phyloP scores from a whole-genome alignment of 2,797 vertebrate genomes.

The Miichthys miiuy region DNA sequence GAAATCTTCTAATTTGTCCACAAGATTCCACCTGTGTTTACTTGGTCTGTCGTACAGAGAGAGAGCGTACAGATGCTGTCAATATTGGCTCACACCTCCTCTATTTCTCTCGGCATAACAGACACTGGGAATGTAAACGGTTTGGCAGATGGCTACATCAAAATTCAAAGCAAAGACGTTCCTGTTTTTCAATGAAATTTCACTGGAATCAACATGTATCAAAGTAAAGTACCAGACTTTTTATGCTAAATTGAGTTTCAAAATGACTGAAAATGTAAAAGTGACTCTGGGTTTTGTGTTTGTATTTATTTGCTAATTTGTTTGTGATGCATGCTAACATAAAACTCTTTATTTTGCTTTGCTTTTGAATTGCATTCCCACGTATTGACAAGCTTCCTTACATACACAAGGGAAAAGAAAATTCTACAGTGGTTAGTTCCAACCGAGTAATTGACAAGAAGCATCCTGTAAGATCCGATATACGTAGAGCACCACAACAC shows the following conservation, averaged over 20 bases:
- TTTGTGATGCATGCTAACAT: slow-evolving; percentile 12
- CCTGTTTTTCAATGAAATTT: slow-evolving; percentile 13
- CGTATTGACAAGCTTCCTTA: slow-evolving; percentile 25
- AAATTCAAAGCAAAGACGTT: slow-evolving; percentile 29
- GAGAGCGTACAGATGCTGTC: slow-evolving; percentile 39
- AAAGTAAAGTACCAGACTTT: not conserved
- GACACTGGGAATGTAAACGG: slow-evolving; percentile 40
- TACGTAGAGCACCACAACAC: too few species aligned
- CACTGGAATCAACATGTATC: slow-evolving; percentile 14
- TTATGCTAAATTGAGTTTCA: slow-evolving; percentile 2
- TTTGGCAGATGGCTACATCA: slow-evolving; percentile 64
- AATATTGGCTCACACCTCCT: slow-evolving; percentile 57
- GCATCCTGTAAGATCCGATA: too few species aligned
- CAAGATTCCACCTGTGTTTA: slow-evolving; percentile 41
- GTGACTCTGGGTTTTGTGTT: slow-evolving; percentile 16
- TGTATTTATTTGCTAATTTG: slow-evolving; percentile 42
- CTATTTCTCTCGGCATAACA: slow-evolving; percentile 27
- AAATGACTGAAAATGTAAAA: slow-evolving; percentile 31
- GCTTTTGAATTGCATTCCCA: slow-evolving; percentile 26
- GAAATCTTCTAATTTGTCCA: slow-evolving; percentile 30
- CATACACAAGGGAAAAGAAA: slow-evolving; percentile 49
- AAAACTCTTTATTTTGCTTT: not conserved
- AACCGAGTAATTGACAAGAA: too few species aligned
- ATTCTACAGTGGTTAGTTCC: too few species aligned
- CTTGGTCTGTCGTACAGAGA: slow-evolving; percentile 22